A percentile compares a stretch with the other conserved stretches of the same genome.
These are phyloP conservation scores for Poecilia velifera DNA, from an alignment of 2,797 vertebrate genomes.

Conservation along the genomic window DNA sequence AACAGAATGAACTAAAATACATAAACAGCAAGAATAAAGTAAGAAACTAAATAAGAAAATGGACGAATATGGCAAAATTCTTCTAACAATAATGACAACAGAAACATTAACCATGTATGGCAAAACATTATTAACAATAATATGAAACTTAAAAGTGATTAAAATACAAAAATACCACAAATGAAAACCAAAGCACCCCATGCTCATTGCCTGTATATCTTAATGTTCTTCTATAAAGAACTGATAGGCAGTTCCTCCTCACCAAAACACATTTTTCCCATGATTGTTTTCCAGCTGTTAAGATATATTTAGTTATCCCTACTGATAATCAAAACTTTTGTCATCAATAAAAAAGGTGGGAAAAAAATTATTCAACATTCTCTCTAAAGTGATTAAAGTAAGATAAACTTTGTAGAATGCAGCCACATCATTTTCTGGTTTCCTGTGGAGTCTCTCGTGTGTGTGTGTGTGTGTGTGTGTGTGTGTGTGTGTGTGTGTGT, in stretches of 20 bases:
- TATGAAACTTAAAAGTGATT: not conserved
- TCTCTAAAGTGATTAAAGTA: not conserved
- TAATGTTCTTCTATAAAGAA: not conserved
- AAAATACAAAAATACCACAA: too few relatives aligned
- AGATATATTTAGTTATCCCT: not conserved
- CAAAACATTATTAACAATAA: not conserved
- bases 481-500: too few relatives aligned
- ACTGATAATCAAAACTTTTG: not conserved
- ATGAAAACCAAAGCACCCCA: not conserved
- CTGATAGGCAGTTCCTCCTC: not conserved
- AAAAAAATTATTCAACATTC: not conserved
- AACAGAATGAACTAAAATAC: not conserved
- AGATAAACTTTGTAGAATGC: constrained; percentile 33
- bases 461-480: not conserved
- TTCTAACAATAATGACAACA: not conserved
- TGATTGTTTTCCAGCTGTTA: not conserved
- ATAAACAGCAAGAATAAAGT: not conserved
- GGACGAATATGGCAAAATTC: not conserved
- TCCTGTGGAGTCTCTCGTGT: constrained; percentile 5
- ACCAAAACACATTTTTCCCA: not conserved
- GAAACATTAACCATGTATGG: not conserved
- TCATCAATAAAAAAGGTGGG: not conserved
- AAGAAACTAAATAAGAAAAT: not conserved
- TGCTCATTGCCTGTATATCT: not conserved
- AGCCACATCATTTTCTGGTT: constrained; percentile 27